Conservation (phyloP, 1,140 invertebrate genomes). For the Aphidius ervi region DNA sequence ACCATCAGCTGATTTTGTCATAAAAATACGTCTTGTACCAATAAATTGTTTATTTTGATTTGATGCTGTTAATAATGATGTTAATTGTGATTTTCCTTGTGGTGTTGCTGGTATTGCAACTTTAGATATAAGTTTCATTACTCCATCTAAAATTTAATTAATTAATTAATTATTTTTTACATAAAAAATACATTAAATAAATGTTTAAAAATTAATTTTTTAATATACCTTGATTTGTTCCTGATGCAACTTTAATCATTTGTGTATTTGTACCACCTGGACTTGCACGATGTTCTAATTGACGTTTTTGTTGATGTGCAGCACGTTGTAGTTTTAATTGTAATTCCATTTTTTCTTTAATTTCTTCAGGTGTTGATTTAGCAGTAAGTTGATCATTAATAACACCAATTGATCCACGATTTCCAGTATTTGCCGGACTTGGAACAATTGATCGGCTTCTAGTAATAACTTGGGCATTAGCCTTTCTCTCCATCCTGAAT, state of each 20-base stretch:
- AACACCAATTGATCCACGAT: constrained; percentile 32
- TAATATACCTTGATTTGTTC: constrained; percentile 50
- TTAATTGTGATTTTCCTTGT: constrained; percentile 62
- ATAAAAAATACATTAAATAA: background rate
- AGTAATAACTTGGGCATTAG: constrained; percentile 67
- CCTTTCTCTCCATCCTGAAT: constrained; percentile 58
- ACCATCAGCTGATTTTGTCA: constrained; percentile 76
- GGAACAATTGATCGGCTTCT: constrained; percentile 69
- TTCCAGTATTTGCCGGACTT: constrained; percentile 39
- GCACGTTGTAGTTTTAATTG: constrained; percentile 80
- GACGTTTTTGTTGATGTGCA: constrained; percentile 81
- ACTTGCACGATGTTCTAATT: constrained; percentile 59
- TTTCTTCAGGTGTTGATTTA: constrained; percentile 70
- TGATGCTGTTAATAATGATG: constrained; percentile 63
- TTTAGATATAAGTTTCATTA: constrained; percentile 61
- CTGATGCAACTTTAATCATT: constrained; percentile 57
- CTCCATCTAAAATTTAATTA: constrained; percentile 49
- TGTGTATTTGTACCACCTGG: constrained; percentile 43
- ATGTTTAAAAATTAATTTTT: constrained; percentile 12
- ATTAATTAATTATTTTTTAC: background rate
- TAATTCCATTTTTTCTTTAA: constrained; percentile 88
- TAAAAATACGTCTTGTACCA: constrained; percentile 69
- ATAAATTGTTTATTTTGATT: constrained; percentile 64
- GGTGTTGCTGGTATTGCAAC: constrained; percentile 57
- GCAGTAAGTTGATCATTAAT: constrained; percentile 43